Percentiles rank a stretch among this genome's conserved stretches.
Evolutionary conservation across 2,113 vertebrate species (phyloP).

Genomic region (Amia ocellicauda): DNA sequence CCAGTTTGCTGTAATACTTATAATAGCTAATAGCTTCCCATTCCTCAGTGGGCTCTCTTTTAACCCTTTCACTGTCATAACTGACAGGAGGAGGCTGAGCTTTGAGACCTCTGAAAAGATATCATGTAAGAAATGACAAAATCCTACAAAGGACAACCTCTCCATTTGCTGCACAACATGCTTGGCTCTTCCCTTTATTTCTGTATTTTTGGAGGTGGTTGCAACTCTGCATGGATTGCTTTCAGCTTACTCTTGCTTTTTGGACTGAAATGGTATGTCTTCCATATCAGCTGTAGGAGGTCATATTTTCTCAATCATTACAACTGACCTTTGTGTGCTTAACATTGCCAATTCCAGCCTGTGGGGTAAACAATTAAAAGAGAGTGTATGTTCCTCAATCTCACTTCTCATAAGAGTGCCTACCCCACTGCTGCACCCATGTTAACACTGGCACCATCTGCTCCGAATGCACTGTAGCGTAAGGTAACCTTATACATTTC

Average conservation of each 20-base stretch:
- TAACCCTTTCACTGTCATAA: neutral
- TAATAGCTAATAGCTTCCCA: neutral
- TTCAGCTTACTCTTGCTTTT: too few species aligned
- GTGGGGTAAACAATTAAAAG: conserved; percentile 10
- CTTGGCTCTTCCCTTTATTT: conserved; percentile 4
- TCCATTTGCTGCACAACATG: neutral
- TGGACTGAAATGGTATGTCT: too few species aligned
- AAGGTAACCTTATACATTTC: too few species aligned
- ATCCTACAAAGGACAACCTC: neutral
- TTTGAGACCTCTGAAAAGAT: neutral
- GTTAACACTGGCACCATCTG: too few species aligned
- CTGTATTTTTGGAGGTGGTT: neutral
- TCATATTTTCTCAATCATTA: conserved; percentile 8
- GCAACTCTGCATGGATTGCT: too few species aligned
- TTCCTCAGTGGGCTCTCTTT: neutral
- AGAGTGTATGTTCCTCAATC: conserved; percentile 8
- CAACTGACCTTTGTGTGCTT: conserved; percentile 9
- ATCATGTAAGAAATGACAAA: neutral
- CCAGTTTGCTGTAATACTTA: neutral
- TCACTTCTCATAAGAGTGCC: conserved; percentile 2
- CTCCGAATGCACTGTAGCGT: conserved; percentile 2
- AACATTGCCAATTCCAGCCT: conserved; percentile 12
- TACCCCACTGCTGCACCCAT: neutral
- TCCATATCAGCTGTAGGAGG: too few species aligned
- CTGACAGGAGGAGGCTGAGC: neutral